phyloP scores from a whole-genome alignment of 2,888 invertebrate genomes.

The Cremastinae sp. region DNA sequence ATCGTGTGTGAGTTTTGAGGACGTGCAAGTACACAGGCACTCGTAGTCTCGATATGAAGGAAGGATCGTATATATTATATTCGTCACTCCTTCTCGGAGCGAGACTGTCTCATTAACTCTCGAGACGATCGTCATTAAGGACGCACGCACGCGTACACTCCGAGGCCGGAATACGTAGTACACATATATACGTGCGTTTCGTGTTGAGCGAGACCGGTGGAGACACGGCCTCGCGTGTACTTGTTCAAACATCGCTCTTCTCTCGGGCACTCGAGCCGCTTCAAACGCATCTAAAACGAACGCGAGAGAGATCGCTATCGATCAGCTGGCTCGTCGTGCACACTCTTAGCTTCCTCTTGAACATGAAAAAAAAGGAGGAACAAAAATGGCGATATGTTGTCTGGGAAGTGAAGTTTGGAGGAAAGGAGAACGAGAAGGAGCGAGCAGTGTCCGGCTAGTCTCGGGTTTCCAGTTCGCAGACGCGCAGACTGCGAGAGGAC shows the following conservation, averaged over 20 bases:
- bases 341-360: conserved; percentile 39
- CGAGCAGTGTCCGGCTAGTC: not conserved
- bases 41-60: too few species aligned
- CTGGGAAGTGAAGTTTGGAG: too few species aligned
- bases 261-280: conserved; percentile 59
- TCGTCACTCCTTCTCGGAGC: conserved; percentile 43
- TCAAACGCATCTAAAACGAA: conserved; percentile 66
- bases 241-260: not conserved
- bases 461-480: too few species aligned
- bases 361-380: conserved; percentile 14
- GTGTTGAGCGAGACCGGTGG: too few species aligned
- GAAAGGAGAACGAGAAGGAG: too few species aligned
- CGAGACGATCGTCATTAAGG: conserved; percentile 68
- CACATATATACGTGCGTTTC: conserved; percentile 9
- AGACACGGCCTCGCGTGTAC: not conserved
- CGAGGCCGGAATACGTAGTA: conserved; percentile 35
- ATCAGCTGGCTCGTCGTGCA: conserved; percentile 61
- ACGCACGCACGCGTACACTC: conserved; percentile 45
- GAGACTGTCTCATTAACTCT: conserved; percentile 70
- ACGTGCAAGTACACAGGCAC: too few species aligned
- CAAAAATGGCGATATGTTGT: too few species aligned
- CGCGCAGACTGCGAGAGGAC: too few species aligned
- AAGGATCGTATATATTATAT: conserved; percentile 12
- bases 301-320: conserved; percentile 64
- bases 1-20: too few species aligned